Base-by-base conservation (phyloP, 2,888 invertebrate species). In the Escarpia spicata region DNA sequence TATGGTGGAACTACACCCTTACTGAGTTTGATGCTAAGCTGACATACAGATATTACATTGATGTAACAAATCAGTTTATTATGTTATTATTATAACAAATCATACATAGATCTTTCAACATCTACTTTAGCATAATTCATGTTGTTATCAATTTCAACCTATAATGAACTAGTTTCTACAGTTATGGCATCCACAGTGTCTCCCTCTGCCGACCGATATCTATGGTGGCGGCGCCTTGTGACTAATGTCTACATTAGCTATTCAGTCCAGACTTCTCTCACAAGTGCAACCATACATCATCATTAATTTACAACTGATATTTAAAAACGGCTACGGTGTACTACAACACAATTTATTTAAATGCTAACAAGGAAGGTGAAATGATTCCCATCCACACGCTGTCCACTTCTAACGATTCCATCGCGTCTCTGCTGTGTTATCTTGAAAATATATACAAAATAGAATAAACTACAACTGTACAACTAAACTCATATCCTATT, bases 81-180 rank as follows among this genome's bases (percentile, higher is more conserved):
- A 19, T 26, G 19, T 75, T 19, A 75, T 75, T 75, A 75, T 52
- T 52, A 52, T 15, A 12, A 52, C 52, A 52, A 15, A 52, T 52
- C 9, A 4, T 12, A 52, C 15, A 1, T 15, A 75, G 26, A 26
- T 75, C 26, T 75, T 75, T 19, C 75, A 75, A 75, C 26, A 75
- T 75, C 26, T 75, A n/a, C 26, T 75, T 26, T 75, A 75, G 3
- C 4, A n/a, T 75, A 26, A 4, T 26, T n/a, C 26, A 75, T 19
- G n/a, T n/a, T 2, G 75, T 75, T 75, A 52, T 60, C 89, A 92
- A 91, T 92, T 90, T 91, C 52, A 92, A 12, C 26, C 92, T 15
- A 31, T 91, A 91, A 31, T 44, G 44, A 91, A 44, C 43, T 1
- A n/a, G 44, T 91, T 91, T 44, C 43, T 91, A 37, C 8, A 31